Percentiles rank a stretch among this genome's conserved stretches.
These are phyloP conservation scores for Mus spretus DNA, from an alignment of 2,797 vertebrate species.

Conservation along the genomic window DNA sequence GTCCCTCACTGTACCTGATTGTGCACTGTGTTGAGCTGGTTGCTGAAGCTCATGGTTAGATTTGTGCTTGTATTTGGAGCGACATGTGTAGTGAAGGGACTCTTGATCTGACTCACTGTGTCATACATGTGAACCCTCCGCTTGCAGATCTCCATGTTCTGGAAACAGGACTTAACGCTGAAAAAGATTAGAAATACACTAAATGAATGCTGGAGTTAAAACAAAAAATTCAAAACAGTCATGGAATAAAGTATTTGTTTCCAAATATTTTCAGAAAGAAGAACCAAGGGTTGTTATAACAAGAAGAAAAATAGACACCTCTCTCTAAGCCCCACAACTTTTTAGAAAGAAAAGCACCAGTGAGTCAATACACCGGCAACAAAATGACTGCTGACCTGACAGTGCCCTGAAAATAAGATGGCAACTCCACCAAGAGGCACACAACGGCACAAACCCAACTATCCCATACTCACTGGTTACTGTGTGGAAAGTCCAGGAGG, in stretches of 20 bases:
- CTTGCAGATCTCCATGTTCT: slow-evolving; percentile 99
- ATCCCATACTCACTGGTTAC: slow-evolving; percentile 91
- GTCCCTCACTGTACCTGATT: slow-evolving; percentile 92
- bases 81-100: slow-evolving; percentile 94
- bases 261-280: slow-evolving; percentile 43
- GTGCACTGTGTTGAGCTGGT: slow-evolving; percentile 96
- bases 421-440: slow-evolving; percentile 52
- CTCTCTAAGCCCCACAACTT: slow-evolving; percentile 59
- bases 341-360: slow-evolving; percentile 65
- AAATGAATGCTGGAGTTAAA: slow-evolving; percentile 58
- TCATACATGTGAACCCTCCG: slow-evolving; percentile 97
- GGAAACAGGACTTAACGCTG: slow-evolving; percentile 99
- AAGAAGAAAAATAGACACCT: slow-evolving; percentile 30
- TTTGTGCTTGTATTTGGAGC: slow-evolving; percentile 96
- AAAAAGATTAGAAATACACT: slow-evolving; percentile 75
- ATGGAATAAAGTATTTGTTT: neutral
- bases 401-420: neutral
- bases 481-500: slow-evolving; percentile 98
- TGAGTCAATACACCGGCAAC: slow-evolving; percentile 45
- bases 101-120: slow-evolving; percentile 95
- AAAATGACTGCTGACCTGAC: slow-evolving; percentile 51
- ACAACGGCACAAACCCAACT: no score
- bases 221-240: slow-evolving; percentile 60
- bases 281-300: neutral
- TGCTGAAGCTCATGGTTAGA: slow-evolving; percentile 98